Evolutionary conservation across 2,888 invertebrate genomes (phyloP).

Genomic region (Tipula vernalis): DNA sequence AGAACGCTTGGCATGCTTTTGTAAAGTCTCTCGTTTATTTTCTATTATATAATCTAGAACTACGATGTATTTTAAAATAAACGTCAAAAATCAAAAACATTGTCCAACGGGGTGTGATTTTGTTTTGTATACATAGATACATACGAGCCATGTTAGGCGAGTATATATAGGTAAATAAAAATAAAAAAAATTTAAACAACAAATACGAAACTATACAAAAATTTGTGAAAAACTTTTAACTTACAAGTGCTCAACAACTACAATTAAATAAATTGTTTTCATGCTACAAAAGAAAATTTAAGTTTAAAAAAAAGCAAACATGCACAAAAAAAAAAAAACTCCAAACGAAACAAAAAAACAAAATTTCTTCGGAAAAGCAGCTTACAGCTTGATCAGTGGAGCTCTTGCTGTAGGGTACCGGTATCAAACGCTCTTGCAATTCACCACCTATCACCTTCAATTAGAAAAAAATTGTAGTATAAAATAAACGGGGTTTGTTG

Average conservation of each 20-base stretch:
- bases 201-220: not conserved
- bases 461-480: conserved; percentile 24
- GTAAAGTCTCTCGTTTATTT: not conserved
- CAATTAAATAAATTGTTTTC: conserved; percentile 18
- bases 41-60: not conserved
- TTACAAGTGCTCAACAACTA: not conserved
- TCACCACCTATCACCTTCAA: conserved; percentile 99
- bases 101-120: not conserved
- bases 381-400: conserved; percentile 99
- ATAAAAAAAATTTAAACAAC: not conserved
- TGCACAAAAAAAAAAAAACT: conserved; percentile 19
- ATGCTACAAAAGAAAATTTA: conserved; percentile 31
- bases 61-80: not conserved
- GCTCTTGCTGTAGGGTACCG: conserved; percentile 99
- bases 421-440: conserved; percentile 99
- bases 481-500: conserved; percentile 14
- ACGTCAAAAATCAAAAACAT: not conserved
- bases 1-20: not conserved
- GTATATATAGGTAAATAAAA: not conserved
- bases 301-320: conserved; percentile 20
- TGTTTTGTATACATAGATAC: not conserved
- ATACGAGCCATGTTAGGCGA: too few species aligned
- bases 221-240: not conserved
- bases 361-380: conserved; percentile 41
- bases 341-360: not conserved